phyloP scores from a whole-genome alignment of 2,113 vertebrate species.

The Telmatochromis sp. region DNA sequence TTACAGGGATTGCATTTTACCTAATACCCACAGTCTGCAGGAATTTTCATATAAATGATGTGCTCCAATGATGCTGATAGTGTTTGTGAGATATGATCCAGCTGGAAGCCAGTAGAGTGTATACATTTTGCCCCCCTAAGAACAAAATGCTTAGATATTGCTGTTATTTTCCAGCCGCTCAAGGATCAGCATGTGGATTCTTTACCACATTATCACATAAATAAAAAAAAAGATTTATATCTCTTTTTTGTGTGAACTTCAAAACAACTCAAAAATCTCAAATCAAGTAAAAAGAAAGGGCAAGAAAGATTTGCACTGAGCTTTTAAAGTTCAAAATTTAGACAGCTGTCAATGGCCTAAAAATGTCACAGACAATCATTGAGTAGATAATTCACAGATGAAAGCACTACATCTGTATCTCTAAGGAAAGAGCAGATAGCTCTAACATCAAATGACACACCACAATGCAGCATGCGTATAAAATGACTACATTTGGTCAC shows the following conservation, averaged over 20 bases:
- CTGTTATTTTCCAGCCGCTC: neutral
- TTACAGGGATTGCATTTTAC: conserved; percentile 6
- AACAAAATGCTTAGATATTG: neutral
- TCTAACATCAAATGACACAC: neutral
- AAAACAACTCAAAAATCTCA: neutral
- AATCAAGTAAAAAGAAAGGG: neutral
- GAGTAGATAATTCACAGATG: neutral
- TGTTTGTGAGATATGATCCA: neutral
- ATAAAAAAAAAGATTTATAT: neutral
- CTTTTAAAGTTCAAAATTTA: neutral
- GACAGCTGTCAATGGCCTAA: neutral
- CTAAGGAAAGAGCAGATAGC: neutral
- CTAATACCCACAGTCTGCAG: neutral
- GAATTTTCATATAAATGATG: neutral
- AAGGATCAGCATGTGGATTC: neutral
- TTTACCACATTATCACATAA: neutral
- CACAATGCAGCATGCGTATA: neutral
- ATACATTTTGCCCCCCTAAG: neutral
- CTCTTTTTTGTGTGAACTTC: neutral
- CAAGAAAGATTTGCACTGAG: neutral
- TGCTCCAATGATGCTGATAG: neutral
- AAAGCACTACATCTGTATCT: conserved; percentile 71
- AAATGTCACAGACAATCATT: neutral
- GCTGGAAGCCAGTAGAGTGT: neutral
- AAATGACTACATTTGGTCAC: neutral